phyloP scores from a whole-genome alignment of 2,113 vertebrate genomes.

The Pelodiscus sinensis region DNA sequence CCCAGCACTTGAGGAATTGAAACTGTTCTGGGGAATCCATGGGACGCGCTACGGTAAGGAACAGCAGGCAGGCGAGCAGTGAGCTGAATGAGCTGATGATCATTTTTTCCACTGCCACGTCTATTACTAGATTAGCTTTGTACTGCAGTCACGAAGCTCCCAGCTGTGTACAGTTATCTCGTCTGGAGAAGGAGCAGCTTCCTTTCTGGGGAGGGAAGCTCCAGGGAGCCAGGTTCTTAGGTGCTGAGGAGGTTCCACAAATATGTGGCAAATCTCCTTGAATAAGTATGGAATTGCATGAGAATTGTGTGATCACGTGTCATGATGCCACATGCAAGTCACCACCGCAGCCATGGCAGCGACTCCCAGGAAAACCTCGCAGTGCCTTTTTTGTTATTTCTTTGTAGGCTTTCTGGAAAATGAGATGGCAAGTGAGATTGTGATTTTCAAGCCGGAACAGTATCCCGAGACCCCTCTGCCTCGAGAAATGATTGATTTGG shows the following conservation, averaged over 20 bases:
- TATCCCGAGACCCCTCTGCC: constrained; percentile 77
- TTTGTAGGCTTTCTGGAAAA: constrained; percentile 82
- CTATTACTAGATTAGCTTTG: not conserved
- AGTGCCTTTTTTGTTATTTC: not conserved
- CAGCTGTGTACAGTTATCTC: rapidly evolving
- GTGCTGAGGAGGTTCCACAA: not conserved
- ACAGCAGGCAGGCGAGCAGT: not conserved
- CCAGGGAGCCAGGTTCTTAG: rapidly evolving
- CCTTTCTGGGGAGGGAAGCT: not conserved
- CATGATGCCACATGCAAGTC: not conserved
- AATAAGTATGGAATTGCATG: not conserved
- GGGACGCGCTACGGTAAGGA: not conserved
- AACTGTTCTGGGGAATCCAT: not conserved
- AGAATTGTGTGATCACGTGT: rapidly evolving
- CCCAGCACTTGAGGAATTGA: not conserved
- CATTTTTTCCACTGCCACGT: not conserved
- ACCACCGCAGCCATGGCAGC: not conserved
- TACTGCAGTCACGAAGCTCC: not conserved
- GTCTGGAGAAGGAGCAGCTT: not conserved
- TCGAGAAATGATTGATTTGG: constrained; percentile 83
- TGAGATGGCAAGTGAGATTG: constrained; percentile 76
- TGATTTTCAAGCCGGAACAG: constrained; percentile 68
- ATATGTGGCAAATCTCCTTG: not conserved
- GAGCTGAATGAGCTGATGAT: not conserved
- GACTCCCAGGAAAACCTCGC: not conserved